Conservation (phyloP, 1,140 invertebrate species). For the Lasioglossum baleicum region DNA sequence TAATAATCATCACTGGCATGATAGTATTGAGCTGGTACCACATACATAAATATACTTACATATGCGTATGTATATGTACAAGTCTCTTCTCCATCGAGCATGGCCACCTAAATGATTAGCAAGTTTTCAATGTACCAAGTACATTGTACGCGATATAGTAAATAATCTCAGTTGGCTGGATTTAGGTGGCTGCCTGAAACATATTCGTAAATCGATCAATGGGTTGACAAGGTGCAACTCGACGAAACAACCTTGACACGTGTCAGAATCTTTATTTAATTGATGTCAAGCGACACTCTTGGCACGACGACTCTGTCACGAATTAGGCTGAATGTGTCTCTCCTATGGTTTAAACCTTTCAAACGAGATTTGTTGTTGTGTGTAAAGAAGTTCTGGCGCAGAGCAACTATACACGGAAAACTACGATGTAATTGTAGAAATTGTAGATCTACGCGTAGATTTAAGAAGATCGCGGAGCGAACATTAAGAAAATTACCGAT, state of each 20-base stretch:
- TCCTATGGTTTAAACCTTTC: background rate
- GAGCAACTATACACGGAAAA: background rate
- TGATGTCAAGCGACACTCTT: slow-evolving; percentile 67
- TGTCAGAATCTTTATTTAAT: slow-evolving; percentile 69
- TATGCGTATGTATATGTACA: background rate
- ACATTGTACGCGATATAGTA: background rate
- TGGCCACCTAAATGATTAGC: background rate
- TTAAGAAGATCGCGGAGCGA: too few species aligned
- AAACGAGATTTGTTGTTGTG: slow-evolving; percentile 4
- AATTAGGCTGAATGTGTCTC: slow-evolving; percentile 56
- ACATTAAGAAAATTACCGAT: background rate
- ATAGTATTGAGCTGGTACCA: background rate
- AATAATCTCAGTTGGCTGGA: background rate
- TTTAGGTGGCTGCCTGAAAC: too few species aligned
- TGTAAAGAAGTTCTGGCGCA: slow-evolving; percentile 12
- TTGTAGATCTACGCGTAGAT: too few species aligned
- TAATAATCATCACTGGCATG: too few species aligned
- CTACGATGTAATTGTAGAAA: slow-evolving; percentile 14
- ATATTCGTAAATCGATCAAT: background rate
- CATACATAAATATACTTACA: background rate
- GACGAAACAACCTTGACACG: slow-evolving; percentile 61
- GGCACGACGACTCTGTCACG: slow-evolving; percentile 61
- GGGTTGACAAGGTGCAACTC: slow-evolving; percentile 43
- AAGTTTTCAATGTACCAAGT: too few species aligned
- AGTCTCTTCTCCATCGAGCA: background rate